Base-by-base conservation (phyloP, 2,113 vertebrate genomes). In the Propithecus coquereli region DNA sequence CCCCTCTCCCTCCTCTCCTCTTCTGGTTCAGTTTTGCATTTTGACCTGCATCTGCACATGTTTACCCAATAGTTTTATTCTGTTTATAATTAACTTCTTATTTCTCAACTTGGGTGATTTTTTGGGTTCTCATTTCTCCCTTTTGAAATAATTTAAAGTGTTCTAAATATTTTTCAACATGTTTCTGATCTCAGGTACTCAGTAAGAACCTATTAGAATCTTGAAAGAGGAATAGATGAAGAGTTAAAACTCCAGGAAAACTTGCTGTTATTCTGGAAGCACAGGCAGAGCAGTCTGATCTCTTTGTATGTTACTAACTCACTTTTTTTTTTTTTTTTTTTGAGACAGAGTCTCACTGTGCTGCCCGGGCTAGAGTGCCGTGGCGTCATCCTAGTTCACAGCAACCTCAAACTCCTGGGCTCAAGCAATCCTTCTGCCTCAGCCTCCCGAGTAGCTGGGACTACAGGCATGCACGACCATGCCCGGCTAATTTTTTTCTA, bases 161-260 rank as follows among this genome's bases (percentile, higher is more conserved):
- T 96, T 97, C 96, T 89, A 92, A 94, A 18, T 87, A 70, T 97
- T 96, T 95, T 98, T 96, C 85, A 22, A 95, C 98, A 98, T 98
- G 98, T 98, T 97, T 96, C 98, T 97, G 95, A 98, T 97, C 98
- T 98, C 98, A 98, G 98, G 98, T 98, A 98, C 95, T 98, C 95
- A 86, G 61, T 80, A 59, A 95, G 95, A 95, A 95, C 96, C 97
- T 94, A 13, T 97, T 97, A 74, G 97, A 94, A 97, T 97, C 86
- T 95, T 22, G 9, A 93, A 93, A 96, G 95, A 95, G 90, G 91
- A 93, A 68, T 40, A 81, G 80, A 34, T 7, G 86, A 87, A 86
- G 66, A 93, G 70, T 66, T 47, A 25, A 14, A 66, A 74, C 87
- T 83, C 94, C 76, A 37, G 83, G 87, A 80, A 59, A 83, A 77